Percentiles rank a stretch among this genome's conserved stretches.
Conservation (phyloP, 2,113 vertebrate genomes). For the Helogale parvula region DNA sequence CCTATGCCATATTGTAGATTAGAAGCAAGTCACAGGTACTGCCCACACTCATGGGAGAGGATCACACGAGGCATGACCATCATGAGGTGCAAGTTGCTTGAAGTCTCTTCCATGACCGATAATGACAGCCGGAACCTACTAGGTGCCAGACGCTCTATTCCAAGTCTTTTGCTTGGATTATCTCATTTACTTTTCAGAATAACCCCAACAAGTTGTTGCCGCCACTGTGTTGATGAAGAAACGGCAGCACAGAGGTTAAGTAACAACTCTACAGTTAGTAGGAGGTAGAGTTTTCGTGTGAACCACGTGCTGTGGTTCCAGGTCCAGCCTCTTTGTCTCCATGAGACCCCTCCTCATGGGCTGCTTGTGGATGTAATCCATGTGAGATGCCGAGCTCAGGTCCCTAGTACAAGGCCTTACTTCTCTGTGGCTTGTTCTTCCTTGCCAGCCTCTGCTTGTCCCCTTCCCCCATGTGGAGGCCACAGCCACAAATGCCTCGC, state of each 20-base stretch:
- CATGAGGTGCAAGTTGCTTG: background rate
- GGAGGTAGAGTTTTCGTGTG: background rate
- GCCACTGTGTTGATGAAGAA: background rate
- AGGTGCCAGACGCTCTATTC: background rate
- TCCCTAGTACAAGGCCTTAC: background rate
- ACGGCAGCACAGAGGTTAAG: background rate
- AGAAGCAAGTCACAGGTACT: background rate
- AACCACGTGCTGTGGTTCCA: background rate
- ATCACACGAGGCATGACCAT: background rate
- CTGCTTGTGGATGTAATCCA: background rate
- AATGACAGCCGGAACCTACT: background rate
- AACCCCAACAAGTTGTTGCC: background rate
- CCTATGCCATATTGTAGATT: background rate
- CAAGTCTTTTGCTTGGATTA: background rate
- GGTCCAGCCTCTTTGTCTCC: background rate
- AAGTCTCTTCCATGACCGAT: background rate
- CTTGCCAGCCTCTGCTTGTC: background rate
- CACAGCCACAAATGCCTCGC: background rate
- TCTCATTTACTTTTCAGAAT: background rate
- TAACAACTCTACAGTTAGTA: background rate
- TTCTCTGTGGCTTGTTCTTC: background rate
- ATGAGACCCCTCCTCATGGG: background rate
- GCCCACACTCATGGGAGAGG: background rate
- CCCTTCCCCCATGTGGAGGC: background rate
- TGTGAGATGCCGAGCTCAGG: background rate